phyloP scores from a whole-genome alignment of 2,797 vertebrate genomes.

The Rhinophrynus dorsalis region DNA sequence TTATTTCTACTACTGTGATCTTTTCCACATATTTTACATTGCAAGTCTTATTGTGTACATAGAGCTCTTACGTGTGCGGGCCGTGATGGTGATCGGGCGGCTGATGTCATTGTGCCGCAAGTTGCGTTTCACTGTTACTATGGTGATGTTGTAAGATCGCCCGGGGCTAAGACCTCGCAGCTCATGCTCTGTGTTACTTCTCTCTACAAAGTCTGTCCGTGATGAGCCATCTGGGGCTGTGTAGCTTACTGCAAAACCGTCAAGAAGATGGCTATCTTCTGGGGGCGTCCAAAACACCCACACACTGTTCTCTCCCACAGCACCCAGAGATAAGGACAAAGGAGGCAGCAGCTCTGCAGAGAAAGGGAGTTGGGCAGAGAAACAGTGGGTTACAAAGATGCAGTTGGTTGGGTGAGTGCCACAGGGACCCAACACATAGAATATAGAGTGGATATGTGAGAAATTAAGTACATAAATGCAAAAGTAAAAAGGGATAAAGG shows the following conservation, averaged over 20 bases:
- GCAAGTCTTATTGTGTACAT: too few species aligned
- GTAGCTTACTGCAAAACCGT: slow-evolving; percentile 90
- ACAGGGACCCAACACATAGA: too few species aligned
- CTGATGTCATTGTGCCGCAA: slow-evolving; percentile 90
- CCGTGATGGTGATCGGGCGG: slow-evolving; percentile 81
- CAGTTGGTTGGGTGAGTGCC: too few species aligned
- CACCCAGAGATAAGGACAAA: slow-evolving; percentile 87
- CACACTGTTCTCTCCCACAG: slow-evolving; percentile 88
- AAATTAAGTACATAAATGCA: too few species aligned
- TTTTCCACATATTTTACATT: too few species aligned
- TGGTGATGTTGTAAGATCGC: slow-evolving; percentile 93
- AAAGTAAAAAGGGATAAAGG: too few species aligned
- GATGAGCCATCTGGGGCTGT: slow-evolving; percentile 78
- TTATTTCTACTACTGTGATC: too few species aligned
- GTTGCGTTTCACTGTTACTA: slow-evolving; percentile 91
- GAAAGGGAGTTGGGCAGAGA: slow-evolving; percentile 37
- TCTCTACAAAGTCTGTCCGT: slow-evolving; percentile 88
- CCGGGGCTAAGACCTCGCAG: slow-evolving; percentile 84
- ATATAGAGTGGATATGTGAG: too few species aligned
- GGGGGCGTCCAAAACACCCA: slow-evolving; percentile 91
- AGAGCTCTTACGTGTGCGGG: slow-evolving; percentile 87
- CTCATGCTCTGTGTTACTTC: slow-evolving; percentile 80
- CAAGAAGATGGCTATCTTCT: slow-evolving; percentile 75
- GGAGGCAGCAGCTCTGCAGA: slow-evolving; percentile 91
- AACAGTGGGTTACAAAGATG: too few species aligned